Percentiles rank a stretch among this genome's conserved stretches.
Conservation (phyloP, 1,140 invertebrate species). For the Musca vetustissima region DNA sequence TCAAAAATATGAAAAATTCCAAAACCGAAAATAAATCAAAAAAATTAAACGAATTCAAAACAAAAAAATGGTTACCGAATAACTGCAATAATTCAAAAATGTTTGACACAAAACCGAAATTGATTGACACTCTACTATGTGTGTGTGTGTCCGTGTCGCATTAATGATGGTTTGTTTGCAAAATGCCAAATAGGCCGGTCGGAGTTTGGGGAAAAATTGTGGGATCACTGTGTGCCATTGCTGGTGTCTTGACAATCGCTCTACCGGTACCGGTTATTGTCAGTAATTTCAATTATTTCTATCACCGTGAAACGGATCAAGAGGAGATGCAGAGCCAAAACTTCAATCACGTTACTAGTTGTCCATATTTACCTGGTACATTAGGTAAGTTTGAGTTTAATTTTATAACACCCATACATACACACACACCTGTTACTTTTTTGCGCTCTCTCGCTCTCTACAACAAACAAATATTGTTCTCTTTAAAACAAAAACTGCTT, state of each 20-base stretch:
- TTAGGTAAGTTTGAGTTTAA: conserved; percentile 65
- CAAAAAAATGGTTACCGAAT: conserved; percentile 21
- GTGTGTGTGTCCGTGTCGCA: background rate
- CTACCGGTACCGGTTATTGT: conserved; percentile 99
- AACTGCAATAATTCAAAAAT: conserved; percentile 14
- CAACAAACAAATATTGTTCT: background rate
- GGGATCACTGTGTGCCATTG: conserved; percentile 97
- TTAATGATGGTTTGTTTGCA: conserved; percentile 3
- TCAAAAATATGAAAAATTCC: background rate
- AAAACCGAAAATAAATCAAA: conserved; percentile 22
- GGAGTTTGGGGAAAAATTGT: conserved; percentile 99
- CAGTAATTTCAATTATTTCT: conserved; percentile 99
- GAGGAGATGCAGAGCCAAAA: conserved; percentile 98
- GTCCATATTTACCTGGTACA: conserved; percentile 91
- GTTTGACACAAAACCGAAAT: background rate
- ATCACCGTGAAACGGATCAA: conserved; percentile 98
- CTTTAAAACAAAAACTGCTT: background rate
- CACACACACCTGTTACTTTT: too few species aligned
- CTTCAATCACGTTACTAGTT: conserved; percentile 96
- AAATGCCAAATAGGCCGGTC: conserved; percentile 75
- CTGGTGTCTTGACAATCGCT: conserved; percentile 97
- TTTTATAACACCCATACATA: background rate
- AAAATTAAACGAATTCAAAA: background rate
- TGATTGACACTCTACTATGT: background rate
- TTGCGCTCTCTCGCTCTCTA: background rate